Evolutionary conservation across 2,797 vertebrate species (phyloP).

Genomic region (Phrynocephalus forsythii): DNA sequence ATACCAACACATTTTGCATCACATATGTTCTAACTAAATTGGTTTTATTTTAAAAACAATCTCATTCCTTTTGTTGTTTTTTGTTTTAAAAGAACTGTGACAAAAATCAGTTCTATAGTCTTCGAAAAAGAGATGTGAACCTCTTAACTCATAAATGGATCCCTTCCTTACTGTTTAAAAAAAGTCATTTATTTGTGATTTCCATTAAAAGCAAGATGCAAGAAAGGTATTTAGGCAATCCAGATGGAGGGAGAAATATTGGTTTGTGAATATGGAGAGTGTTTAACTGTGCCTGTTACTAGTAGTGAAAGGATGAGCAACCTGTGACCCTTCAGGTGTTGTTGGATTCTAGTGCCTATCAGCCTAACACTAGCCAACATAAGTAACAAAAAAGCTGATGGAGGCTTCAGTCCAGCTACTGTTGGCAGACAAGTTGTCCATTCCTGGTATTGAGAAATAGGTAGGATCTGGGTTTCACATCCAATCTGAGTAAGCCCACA

Average conservation of each 20-base stretch:
- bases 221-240: accelerated
- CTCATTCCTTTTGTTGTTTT: background rate
- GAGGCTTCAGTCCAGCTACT: background rate
- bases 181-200: background rate
- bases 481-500: background rate
- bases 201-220: slow-evolving; percentile 10
- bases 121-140: slow-evolving; percentile 10
- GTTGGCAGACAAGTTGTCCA: no score
- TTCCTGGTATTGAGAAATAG: no score
- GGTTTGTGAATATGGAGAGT: background rate
- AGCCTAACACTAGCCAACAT: background rate
- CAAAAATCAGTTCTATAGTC: background rate
- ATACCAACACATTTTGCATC: background rate
- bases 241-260: background rate
- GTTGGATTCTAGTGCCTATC: background rate
- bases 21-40: slow-evolving; percentile 13
- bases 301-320: background rate
- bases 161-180: background rate
- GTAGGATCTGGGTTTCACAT: background rate
- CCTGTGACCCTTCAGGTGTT: background rate
- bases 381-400: background rate
- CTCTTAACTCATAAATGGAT: background rate
- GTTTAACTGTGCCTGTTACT: background rate
- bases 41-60: background rate
- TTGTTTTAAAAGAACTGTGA: background rate